Base-by-base conservation (phyloP, 2,888 invertebrate species). In the Tiliacea aurago region DNA sequence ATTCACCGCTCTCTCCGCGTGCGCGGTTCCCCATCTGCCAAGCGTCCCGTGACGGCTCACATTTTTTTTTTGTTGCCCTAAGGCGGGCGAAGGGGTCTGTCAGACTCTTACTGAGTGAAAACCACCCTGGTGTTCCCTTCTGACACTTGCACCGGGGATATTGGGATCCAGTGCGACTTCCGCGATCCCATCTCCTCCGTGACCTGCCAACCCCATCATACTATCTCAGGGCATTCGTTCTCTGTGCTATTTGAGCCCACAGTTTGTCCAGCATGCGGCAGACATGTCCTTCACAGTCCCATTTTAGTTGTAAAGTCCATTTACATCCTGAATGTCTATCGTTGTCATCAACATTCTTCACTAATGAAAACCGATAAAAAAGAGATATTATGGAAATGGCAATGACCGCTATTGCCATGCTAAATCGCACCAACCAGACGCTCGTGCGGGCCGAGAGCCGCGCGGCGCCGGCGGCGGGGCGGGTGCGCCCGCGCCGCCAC, bases 401-500 rank as follows among this genome's bases (percentile, higher is more conserved):
- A 23, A 20, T 37, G 13, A 28, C 23, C 23, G 18, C 37, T n/a
- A 4, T 37, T 18, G 13, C 53, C 45, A n/a, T 28, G 45, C 61
- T 71, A 72, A 37, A 58, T 18, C 0, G 41, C 47, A 47, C 20
- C 47, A 41, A 28, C 23, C 23, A 20, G 20, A 6, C 37, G 28
- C n/a, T 15, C n/a, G 18, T 1, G 6, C 28, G 37, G 5, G 28
- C 37, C 28, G 23, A 3, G 2, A 5, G 28, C 23, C 56, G 71
- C 45, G 47, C 33, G 56, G 23, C 45, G 49, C 56, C 56, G 33
- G 47, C 33, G 56, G 23, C 45, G 49, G 28, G 2, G 66, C 51
- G 68, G 28, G 41, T 20, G 69, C 37, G 61, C 64, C 64, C 78
- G 77, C 80, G 76, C 73, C 76, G 33, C 61, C 63, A 59, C 74